phyloP scores from a whole-genome alignment of 2,113 vertebrate genomes.

The Oceanites oceanicus region DNA sequence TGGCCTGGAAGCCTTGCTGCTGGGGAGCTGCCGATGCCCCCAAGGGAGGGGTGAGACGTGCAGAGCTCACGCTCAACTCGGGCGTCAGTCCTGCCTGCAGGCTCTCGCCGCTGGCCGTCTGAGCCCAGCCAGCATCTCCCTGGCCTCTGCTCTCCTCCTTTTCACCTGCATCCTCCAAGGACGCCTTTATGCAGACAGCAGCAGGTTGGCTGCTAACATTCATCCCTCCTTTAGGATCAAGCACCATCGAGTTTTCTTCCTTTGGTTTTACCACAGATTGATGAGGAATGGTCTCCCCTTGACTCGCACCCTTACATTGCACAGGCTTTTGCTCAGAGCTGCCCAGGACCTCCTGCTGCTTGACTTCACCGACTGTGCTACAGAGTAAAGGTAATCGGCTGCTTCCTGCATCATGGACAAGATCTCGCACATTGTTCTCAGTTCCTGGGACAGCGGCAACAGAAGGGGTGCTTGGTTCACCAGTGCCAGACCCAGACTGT shows the following conservation, averaged over 20 bases:
- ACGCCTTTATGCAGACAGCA: rapidly evolving
- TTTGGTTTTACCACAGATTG: background rate
- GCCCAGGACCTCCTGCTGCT: background rate
- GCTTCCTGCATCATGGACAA: background rate
- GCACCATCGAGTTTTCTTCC: conserved; percentile 16
- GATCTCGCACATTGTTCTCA: background rate
- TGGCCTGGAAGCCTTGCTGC: conserved; percentile 46
- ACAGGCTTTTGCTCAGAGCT: conserved; percentile 1
- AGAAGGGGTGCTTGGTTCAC: background rate
- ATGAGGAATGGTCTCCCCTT: background rate
- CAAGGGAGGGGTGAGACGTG: background rate
- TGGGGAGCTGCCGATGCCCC: background rate
- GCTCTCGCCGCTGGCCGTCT: background rate
- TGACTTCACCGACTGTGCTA: background rate
- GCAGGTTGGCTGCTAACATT: background rate
- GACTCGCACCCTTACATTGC: background rate
- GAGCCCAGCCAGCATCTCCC: background rate
- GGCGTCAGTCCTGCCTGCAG: conserved; percentile 31
- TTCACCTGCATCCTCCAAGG: background rate
- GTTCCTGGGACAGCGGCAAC: background rate
- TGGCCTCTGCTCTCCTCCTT: conserved; percentile 13
- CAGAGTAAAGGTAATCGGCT: background rate
- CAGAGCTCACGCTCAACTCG: background rate
- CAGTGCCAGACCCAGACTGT: background rate
- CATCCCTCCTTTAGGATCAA: conserved; percentile 18